Evolutionary conservation across 2,888 invertebrate genomes (phyloP), one percentile per base, ranked within the genome.

Genomic region (Gerosis bhagava): DNA sequence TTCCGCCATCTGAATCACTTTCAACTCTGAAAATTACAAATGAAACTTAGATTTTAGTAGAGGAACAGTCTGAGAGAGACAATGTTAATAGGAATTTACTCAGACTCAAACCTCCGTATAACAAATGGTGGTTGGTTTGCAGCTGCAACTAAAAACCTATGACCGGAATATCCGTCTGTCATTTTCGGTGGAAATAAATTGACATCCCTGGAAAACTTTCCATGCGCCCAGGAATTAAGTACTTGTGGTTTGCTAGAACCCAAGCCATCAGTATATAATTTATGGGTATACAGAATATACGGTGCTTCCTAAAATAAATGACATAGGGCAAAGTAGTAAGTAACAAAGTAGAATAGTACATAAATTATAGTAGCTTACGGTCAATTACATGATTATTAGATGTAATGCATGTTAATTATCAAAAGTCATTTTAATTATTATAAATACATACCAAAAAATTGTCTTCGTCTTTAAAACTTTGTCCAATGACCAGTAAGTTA

Each of bases 41-140:
- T n/a, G n/a, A n/a, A n/a, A n/a, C n/a, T n/a, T n/a, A n/a, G n/a
- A n/a, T n/a, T n/a, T n/a, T n/a, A n/a, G n/a, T n/a, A n/a, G n/a
- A n/a, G n/a, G n/a, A n/a, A n/a, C n/a, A n/a, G n/a, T n/a, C n/a
- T n/a, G n/a, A n/a, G n/a, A n/a, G n/a, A n/a, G n/a, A n/a, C n/a
- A n/a, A n/a, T n/a, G n/a, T n/a, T n/a, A n/a, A n/a, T n/a, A n/a
- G n/a, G n/a, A n/a, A n/a, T n/a, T n/a, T n/a, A n/a, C n/a, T n/a
- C n/a, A n/a, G n/a, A n/a, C 8, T 32, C 39, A 19, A 7, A 93
- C 93, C 87, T 91, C 74, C 90, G 91, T 58, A 95, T 92, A 4
- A 94, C 91, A 69, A 90, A 95, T 0, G 95, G 96, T 5, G 95
- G 94, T 63, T 94, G 94, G 73, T 94, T 87, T 5, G 92, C 91